Evolutionary conservation across 2,888 invertebrate species (phyloP).

Genomic region (Lysandra bellargus): DNA sequence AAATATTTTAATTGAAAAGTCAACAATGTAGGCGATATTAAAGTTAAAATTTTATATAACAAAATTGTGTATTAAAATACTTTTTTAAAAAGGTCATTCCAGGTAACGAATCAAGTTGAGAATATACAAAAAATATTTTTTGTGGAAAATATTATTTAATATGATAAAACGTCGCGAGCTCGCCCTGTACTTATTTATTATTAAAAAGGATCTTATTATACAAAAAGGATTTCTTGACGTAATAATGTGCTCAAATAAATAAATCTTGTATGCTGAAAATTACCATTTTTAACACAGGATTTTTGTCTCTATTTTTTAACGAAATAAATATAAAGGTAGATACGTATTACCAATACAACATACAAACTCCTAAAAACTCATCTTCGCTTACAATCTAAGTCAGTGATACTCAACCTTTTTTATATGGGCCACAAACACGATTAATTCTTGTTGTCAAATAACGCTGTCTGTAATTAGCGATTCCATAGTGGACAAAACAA

Average conservation of each 20-base stretch:
- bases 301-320: background rate
- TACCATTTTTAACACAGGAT: background rate
- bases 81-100: background rate
- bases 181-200: background rate
- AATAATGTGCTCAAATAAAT: slow-evolving; percentile 3
- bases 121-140: slow-evolving; percentile 6
- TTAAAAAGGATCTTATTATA: background rate
- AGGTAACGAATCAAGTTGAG: background rate
- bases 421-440: too few species aligned
- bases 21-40: background rate
- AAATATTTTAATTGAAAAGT: background rate
- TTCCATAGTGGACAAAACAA: too few species aligned
- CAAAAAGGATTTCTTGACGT: slow-evolving; percentile 4
- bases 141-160: background rate
- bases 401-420: background rate
- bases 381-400: background rate
- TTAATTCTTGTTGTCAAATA: too few species aligned
- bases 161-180: slow-evolving; percentile 10
- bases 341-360: too few species aligned
- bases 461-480: too few species aligned
- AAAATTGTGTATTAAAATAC: background rate
- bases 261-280: background rate
- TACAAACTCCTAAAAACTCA: background rate
- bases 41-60: background rate
- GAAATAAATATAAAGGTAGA: background rate